phyloP scores from a whole-genome alignment of 2,113 vertebrate species.

The Leiothrix lutea region DNA sequence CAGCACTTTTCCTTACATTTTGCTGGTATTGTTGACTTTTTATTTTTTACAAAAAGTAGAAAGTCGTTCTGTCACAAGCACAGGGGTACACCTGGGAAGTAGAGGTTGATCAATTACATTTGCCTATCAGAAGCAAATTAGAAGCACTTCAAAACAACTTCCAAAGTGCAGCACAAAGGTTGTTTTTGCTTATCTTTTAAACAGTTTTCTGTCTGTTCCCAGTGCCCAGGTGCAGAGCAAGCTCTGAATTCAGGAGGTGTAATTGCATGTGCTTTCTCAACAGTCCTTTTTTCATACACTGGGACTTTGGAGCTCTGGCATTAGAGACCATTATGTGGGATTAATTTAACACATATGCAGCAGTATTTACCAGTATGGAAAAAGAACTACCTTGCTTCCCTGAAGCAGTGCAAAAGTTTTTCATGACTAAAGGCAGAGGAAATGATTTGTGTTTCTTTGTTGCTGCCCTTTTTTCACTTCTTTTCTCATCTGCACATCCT shows the following conservation, averaged over 20 bases:
- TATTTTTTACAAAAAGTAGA: not conserved
- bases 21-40: not conserved
- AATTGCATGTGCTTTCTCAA: not conserved
- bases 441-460: not conserved
- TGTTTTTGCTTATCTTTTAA: not conserved
- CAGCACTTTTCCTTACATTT: not conserved
- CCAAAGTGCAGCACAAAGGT: not conserved
- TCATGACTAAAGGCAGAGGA: not conserved
- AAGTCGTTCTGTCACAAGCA: not conserved
- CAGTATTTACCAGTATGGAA: not conserved
- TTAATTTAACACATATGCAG: not conserved
- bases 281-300: not conserved
- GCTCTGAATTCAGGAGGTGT: not conserved
- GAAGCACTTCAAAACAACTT: not conserved
- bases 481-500: not conserved
- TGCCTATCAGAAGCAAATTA: not conserved
- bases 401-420: not conserved
- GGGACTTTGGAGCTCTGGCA: not conserved
- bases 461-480: not conserved
- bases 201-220: not conserved
- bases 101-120: not conserved
- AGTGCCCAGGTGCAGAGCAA: not conserved
- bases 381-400: not conserved
- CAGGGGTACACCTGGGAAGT: not conserved
- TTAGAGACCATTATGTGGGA: not conserved